Evolutionary conservation across 2,888 invertebrate species (phyloP), one percentile per base, ranked within the genome.

Genomic region (Synergus japonicus): DNA sequence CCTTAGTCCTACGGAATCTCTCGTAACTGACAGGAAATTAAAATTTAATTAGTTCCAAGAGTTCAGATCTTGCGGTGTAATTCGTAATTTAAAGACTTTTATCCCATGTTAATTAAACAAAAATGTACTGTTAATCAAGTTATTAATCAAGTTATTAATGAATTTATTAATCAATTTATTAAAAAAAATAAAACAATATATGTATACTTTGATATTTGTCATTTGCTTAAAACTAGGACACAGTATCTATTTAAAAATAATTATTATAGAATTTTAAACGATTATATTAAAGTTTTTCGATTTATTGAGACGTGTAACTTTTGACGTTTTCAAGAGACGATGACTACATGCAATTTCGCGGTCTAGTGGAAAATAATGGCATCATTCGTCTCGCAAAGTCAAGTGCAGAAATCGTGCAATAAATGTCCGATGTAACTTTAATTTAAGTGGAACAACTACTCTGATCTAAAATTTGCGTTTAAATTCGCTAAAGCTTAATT

Each of bases 301-400:
- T 15, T 13, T 37, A 37, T 37, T 22, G 37, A 41, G 15, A 13
- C n/a, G 29, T 13, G 13, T 29, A 37, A 4, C 37, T 64, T 64
- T 64, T 29, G 37, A 64, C 37, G 64, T 29, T 37, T 12, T 13
- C 37, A 29, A 37, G 29, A 64, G 64, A 64, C 37, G 37, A 64
- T 64, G 29, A 64, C 37, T 64, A 29, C 15, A 29, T 13, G 43
- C 43, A 37, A 69, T 69, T 69, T 46, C 69, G 69, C 43, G 46
- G 69, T 44, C 46, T 43, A 49, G 69, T 49, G 22, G 69, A 44
- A 69, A 69, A 43, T 69, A 69, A 69, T 49, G 69, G 43, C 69
- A 18, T 18, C 69, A 69, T 46, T 69, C 49, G 69, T 69, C 41
- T 69, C 22, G 18, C 69, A 46, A 49, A 41, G 29, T 37, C 69